Evolutionary conservation across 2,888 invertebrate species (phyloP), one percentile per base, ranked within the genome.

Genomic region (Melanargia galathea): DNA sequence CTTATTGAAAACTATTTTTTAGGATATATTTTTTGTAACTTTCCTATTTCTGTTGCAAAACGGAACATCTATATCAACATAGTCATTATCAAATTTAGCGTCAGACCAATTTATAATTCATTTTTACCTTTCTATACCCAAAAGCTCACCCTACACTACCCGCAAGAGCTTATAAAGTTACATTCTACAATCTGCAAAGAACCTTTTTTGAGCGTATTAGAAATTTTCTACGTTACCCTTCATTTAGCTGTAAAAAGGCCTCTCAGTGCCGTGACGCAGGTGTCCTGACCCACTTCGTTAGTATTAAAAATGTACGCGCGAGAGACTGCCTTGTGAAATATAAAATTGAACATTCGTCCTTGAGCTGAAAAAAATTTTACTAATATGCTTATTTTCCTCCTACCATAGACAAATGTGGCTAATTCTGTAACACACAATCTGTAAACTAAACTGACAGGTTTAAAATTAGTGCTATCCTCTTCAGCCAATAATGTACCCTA

Each of bases 191-290:
- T 33, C 18, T 51, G 33, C 51, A 33, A 7, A 20, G 52, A 62
- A 66, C 56, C 38, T 59, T 62, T 64, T 62, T 61, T 62, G 61
- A 64, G 49, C 62, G 51, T 62, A 66, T 66, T 62, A 66, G 62
- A 62, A 57, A 43, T 52, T 66, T 65, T 45, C 51, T 61, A 30
- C 61, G 45, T 5, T 43, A 62, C 40, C 57, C 45, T 57, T 57
- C 58, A 10, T 30, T 20, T 58, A 58, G 20, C 30, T 46, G 11
- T 46, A 8, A 56, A n/a, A 45, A 49, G 24, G 8, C 48, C 24
- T 48, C 46, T 18, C 48, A 30, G 20, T 20, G 13, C 30, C 40
- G 38, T 57, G 64, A 33, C 67, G 54, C 67, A 67, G 67, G 65
- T 67, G 67, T 24, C 26, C 38, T 65, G 60, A 60, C 58, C 65